Conservation (phyloP, 2,113 vertebrate genomes). For the Alexandromys fortis region DNA sequence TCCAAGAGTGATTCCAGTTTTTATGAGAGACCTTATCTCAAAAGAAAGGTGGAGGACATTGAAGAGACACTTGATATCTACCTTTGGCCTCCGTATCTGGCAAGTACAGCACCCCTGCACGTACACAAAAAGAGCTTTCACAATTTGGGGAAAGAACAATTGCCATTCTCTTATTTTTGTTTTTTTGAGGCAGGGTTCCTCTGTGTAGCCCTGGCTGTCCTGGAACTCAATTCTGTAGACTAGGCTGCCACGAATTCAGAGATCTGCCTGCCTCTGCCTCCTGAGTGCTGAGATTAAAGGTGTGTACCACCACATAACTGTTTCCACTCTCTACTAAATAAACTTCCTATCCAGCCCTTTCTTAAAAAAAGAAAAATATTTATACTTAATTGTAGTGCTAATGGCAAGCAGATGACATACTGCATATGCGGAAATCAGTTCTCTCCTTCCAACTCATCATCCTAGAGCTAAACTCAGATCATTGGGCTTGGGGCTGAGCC, state of each 20-base stretch:
- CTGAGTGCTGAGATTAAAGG: background rate
- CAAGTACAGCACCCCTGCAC: background rate
- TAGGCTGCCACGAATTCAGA: too few relatives aligned
- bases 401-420: background rate
- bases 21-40: background rate
- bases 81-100: background rate
- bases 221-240: too few relatives aligned
- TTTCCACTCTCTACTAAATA: conserved; percentile 2
- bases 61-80: background rate
- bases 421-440: background rate
- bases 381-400: background rate
- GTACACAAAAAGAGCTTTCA: background rate
- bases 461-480: background rate
- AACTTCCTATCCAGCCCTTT: background rate
- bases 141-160: conserved; percentile 34
- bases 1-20: background rate
- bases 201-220: background rate
- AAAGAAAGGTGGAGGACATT: background rate
- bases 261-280: background rate
- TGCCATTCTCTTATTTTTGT: background rate
- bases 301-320: background rate
- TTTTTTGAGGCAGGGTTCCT: background rate
- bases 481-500: background rate
- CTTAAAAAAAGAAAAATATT: background rate
- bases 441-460: background rate